Evolutionary conservation across 2,113 vertebrate species (phyloP).

Genomic region (Pterocles burchelli): DNA sequence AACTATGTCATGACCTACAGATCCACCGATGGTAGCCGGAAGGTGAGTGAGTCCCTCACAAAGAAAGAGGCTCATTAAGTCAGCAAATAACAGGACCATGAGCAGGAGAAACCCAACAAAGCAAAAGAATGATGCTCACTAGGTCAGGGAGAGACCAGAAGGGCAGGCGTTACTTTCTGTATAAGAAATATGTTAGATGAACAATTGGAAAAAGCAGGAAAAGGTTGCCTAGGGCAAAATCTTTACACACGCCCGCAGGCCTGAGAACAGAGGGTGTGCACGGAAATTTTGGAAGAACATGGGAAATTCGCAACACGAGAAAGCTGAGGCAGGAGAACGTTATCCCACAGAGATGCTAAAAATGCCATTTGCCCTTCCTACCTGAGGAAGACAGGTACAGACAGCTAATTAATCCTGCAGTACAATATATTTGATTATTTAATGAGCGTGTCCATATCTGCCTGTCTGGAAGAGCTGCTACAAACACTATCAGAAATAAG

Average conservation of each 20-base stretch:
- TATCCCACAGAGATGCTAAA: not conserved
- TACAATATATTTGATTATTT: slow-evolving; percentile 34
- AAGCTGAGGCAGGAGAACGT: not conserved
- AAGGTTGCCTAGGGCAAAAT: not conserved
- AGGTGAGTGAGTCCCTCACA: slow-evolving; percentile 79
- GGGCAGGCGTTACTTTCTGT: not conserved
- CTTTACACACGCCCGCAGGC: not conserved
- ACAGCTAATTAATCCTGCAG: not conserved
- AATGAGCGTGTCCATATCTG: not conserved
- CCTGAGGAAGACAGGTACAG: not conserved
- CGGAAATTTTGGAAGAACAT: not conserved
- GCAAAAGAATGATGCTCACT: rapidly evolving
- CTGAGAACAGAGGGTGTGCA: not conserved
- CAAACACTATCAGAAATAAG: not conserved
- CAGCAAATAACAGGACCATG: not conserved
- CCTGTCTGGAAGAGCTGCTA: not conserved
- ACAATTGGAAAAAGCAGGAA: not conserved
- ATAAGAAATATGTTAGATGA: not conserved
- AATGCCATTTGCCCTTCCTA: not conserved
- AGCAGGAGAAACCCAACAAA: not conserved
- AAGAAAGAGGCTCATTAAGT: not conserved
- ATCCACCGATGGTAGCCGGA: slow-evolving; percentile 85
- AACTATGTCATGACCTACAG: slow-evolving; percentile 97
- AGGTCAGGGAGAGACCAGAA: not conserved
- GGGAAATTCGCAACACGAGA: not conserved